Evolutionary conservation across 2,888 invertebrate species (phyloP).

Genomic region (Odontothrips loti): DNA sequence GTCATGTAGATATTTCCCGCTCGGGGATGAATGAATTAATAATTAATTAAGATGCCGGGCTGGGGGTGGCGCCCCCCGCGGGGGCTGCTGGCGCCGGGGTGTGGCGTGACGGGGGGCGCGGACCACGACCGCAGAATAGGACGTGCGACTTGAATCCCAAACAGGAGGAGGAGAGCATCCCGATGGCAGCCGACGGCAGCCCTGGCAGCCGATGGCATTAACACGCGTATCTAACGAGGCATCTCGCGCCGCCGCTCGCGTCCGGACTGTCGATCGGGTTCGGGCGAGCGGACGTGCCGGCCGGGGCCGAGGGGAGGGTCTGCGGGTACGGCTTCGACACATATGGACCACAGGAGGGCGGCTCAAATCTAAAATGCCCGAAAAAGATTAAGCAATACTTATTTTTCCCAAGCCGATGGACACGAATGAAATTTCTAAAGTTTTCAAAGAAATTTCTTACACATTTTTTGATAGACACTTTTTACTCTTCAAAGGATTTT

Average conservation of each 20-base stretch:
- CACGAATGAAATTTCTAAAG: no score
- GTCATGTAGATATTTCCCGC: not conserved
- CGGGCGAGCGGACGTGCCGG: no score
- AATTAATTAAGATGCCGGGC: conserved; percentile 7
- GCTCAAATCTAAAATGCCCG: no score
- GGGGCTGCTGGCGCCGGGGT: not conserved
- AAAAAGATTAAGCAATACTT: no score
- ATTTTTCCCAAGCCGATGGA: no score
- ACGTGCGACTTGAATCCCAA: not conserved
- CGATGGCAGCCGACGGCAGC: no score
- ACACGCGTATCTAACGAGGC: not conserved
- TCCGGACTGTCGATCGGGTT: not conserved
- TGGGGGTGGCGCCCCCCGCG: not conserved
- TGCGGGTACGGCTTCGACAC: no score
- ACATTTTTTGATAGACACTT: no score
- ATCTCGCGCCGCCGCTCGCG: not conserved
- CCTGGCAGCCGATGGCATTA: not conserved
- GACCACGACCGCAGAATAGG: not conserved
- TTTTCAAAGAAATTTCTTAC: no score
- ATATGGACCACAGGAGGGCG: no score
- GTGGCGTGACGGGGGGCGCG: not conserved
- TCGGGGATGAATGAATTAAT: not conserved
- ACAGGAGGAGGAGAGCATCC: not conserved
- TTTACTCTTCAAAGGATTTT: no score
- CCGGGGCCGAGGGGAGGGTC: no score